A percentile compares a stretch with the other conserved stretches of the same genome.
These are phyloP conservation scores for Philotrypesis tridentata DNA, from an alignment of 1,140 invertebrate species.

Conservation along the genomic window DNA sequence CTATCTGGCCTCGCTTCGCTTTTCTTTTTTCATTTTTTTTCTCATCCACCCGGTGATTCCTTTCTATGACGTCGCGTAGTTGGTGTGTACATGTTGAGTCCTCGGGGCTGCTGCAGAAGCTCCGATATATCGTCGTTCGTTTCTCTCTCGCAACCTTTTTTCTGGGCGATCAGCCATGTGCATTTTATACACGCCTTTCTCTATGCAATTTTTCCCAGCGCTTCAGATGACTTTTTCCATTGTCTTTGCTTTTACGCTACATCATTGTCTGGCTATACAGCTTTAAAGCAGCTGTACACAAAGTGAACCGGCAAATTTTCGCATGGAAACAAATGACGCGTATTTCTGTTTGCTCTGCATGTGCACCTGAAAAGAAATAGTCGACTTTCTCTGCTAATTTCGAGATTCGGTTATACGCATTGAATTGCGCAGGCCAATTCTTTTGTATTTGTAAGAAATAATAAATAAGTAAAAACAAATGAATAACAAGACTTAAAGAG, in stretches of 20 bases:
- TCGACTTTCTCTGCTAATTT: no score
- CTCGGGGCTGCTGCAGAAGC: neutral
- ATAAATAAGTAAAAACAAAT: no score
- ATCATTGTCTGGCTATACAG: no score
- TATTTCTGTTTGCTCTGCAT: no score
- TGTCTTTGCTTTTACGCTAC: neutral
- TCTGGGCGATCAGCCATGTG: neutral
- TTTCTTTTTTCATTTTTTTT: conserved; percentile 12
- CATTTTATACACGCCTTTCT: conserved; percentile 2
- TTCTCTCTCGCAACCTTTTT: neutral
- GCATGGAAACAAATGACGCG: no score
- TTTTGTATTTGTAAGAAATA: no score
- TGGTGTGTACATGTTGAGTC: neutral
- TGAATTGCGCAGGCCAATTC: no score
- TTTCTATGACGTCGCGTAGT: neutral
- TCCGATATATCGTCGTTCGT: neutral
- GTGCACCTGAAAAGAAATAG: no score
- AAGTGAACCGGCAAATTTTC: neutral
- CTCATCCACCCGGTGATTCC: conserved; percentile 25
- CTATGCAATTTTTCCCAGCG: neutral
- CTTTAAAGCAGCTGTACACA: neutral
- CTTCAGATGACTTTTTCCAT: neutral
- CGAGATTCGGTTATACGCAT: no score
- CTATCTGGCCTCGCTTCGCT: neutral
- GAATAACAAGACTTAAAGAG: no score